These are phyloP conservation scores for Cyprinodon variegatus DNA, from an alignment of 2,113 vertebrate genomes.

Conservation along the genomic window DNA sequence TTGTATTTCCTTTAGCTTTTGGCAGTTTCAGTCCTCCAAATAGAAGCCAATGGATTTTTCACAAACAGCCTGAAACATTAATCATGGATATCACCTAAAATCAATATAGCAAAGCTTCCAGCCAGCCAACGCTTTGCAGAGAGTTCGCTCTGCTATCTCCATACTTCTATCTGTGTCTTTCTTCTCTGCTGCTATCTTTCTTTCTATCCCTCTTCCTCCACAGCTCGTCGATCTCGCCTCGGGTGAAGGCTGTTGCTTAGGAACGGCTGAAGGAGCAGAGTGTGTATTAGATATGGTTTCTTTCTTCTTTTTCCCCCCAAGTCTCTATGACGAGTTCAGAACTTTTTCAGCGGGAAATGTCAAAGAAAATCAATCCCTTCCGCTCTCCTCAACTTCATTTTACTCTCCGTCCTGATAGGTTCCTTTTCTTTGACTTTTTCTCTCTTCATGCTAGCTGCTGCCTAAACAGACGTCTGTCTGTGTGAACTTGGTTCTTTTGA, in stretches of 20 bases:
- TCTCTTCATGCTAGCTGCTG: constrained; percentile 7
- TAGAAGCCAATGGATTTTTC: constrained; percentile 5
- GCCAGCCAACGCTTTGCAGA: constrained; percentile 24
- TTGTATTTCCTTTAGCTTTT: not conserved
- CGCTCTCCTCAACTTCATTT: constrained; percentile 54
- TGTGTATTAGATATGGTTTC: constrained; percentile 69
- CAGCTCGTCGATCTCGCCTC: constrained; percentile 55
- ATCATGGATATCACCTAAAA: constrained; percentile 28
- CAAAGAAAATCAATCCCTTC: constrained; percentile 63
- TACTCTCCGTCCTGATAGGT: constrained; percentile 31
- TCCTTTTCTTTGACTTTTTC: constrained; percentile 3
- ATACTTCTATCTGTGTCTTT: constrained; percentile 10
- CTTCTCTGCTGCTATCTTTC: constrained; percentile 41
- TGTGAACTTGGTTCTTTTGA: constrained; percentile 9
- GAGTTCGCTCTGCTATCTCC: not conserved
- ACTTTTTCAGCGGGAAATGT: constrained; percentile 66
- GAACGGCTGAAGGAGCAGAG: constrained; percentile 62
- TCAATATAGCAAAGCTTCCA: constrained; percentile 41
- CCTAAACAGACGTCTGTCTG: constrained; percentile 48
- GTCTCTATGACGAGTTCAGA: constrained; percentile 55
- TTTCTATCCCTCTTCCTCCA: constrained; percentile 47
- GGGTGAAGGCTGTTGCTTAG: constrained; percentile 80
- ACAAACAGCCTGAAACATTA: constrained; percentile 20
- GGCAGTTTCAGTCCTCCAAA: not conserved
- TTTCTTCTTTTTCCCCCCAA: constrained; percentile 45